These are phyloP conservation scores for Clarias batrachus DNA, from an alignment of 2,113 vertebrate genomes.

Conservation along the genomic window DNA sequence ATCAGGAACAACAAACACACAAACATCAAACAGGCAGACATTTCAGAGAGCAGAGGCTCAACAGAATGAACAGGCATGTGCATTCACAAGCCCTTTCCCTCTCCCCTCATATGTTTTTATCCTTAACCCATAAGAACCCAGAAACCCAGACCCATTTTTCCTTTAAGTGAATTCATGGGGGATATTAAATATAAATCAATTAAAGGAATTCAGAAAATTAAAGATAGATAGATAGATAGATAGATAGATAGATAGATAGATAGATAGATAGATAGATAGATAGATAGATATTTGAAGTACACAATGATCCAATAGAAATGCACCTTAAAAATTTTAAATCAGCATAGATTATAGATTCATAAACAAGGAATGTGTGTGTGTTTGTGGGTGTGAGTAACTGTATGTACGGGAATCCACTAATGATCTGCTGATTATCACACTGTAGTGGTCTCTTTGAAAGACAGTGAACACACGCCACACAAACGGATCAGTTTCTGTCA, in stretches of 20 bases:
- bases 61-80: neutral
- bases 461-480: conserved; percentile 33
- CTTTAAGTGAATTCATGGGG: no score
- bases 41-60: neutral
- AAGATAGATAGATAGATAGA: neutral
- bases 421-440: conserved; percentile 50
- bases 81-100: neutral
- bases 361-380: neutral
- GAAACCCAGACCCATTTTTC: no score
- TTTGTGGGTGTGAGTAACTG: neutral
- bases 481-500: conserved; percentile 45
- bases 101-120: neutral
- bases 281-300: neutral
- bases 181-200: no score
- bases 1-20: conserved; percentile 8
- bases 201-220: neutral
- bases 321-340: neutral
- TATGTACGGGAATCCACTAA: conserved; percentile 40
- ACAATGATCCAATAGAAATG: neutral
- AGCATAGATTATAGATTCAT: neutral
- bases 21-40: neutral
- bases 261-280: no score
- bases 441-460: conserved; percentile 44
- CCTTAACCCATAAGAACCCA: neutral
- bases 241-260: neutral